phyloP scores from a whole-genome alignment of 35 echinoderm and acorn worm genomes.

The Heliocidaris tuberculata region DNA sequence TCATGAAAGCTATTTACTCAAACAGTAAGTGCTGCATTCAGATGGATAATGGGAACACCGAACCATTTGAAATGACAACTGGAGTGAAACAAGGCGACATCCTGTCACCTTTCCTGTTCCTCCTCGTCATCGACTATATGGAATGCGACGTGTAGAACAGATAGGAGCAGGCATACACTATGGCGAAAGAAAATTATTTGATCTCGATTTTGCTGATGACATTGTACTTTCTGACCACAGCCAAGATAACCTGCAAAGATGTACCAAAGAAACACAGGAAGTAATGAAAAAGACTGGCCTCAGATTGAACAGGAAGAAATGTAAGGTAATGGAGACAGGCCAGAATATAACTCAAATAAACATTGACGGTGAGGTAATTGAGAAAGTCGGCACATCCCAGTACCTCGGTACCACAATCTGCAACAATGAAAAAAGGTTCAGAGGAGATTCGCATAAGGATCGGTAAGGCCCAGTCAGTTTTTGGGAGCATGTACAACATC shows the following conservation, averaged over 20 bases:
- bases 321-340: not conserved
- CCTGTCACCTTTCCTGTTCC: not conserved
- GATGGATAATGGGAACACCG: not conserved
- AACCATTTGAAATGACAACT: not conserved
- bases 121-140: not conserved
- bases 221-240: not conserved
- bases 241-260: not conserved
- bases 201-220: slow-evolving; percentile 4
- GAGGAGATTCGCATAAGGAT: not conserved
- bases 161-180: not conserved
- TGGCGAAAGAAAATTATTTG: not conserved
- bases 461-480: not conserved
- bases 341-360: not conserved
- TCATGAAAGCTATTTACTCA: not conserved
- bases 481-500: not conserved
- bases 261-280: not conserved
- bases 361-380: not conserved
- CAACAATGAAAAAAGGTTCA: not conserved
- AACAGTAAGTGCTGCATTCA: slow-evolving; percentile 7
- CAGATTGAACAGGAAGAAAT: not conserved
- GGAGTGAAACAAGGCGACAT: not conserved
- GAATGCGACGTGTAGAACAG: not conserved
- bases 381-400: not conserved
- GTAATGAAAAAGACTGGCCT: not conserved
- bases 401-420: not conserved